phyloP scores from a whole-genome alignment of 2,113 vertebrate genomes.

The Lepisosteus oculatus region DNA sequence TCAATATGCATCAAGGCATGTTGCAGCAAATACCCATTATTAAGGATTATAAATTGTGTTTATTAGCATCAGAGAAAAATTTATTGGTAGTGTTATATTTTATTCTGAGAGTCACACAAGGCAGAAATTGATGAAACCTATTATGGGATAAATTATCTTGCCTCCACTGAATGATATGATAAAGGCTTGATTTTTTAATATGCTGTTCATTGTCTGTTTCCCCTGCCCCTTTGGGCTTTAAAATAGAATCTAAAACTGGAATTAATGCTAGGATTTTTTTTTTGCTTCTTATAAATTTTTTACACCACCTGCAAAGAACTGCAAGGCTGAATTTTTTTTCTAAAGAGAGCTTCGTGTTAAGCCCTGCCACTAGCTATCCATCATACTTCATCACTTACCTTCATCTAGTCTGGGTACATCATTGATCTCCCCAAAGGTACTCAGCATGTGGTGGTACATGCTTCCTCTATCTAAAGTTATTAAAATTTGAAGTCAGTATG shows the following conservation, averaged over 20 bases:
- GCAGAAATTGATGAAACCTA: not conserved
- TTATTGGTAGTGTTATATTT: not conserved
- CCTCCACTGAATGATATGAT: not conserved
- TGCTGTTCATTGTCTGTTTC: not conserved
- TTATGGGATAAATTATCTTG: slow-evolving; percentile 2
- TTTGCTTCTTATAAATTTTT: not conserved
- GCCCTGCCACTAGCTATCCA: slow-evolving; percentile 7
- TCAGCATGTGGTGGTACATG: slow-evolving; percentile 18
- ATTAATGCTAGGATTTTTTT: not conserved
- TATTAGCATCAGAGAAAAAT: slow-evolving; percentile 6
- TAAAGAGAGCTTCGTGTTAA: slow-evolving; percentile 3
- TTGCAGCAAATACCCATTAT: slow-evolving; percentile 27
- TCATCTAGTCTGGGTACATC: not conserved
- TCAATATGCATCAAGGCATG: slow-evolving; percentile 20
- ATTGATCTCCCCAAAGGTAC: not conserved
- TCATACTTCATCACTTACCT: not conserved
- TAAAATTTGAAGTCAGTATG: slow-evolving; percentile 42
- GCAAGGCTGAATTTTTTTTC: not conserved
- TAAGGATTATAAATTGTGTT: slow-evolving; percentile 8
- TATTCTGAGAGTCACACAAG: not conserved
- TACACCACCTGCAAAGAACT: not conserved
- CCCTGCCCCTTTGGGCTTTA: not conserved
- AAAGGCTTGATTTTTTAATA: not conserved
- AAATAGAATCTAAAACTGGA: not conserved
- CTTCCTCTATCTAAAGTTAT: slow-evolving; percentile 44